Conservation (phyloP, 2,113 vertebrate genomes). For the Oryzias curvinotus region DNA sequence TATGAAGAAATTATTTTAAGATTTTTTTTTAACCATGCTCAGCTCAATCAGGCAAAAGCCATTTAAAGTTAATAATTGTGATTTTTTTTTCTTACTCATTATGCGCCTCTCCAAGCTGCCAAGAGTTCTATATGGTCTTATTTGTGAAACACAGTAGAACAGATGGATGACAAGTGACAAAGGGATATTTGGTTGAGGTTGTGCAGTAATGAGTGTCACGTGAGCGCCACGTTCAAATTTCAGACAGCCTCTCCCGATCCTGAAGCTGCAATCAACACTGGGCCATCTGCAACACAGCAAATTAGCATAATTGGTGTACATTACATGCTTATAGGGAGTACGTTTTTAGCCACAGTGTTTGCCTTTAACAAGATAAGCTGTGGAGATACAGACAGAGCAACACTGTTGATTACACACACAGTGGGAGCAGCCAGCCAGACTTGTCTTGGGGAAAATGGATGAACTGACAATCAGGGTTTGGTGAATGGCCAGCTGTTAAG, state of each 20-base stretch:
- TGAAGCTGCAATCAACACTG: slow-evolving; percentile 79
- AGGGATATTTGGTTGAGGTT: slow-evolving; percentile 68
- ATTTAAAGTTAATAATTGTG: slow-evolving; percentile 65
- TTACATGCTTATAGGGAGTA: slow-evolving; percentile 77
- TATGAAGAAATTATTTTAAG: too few relatives aligned
- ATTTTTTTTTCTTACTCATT: slow-evolving; percentile 42
- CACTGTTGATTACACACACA: slow-evolving; percentile 64
- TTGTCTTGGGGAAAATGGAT: slow-evolving; percentile 57
- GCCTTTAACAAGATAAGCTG: slow-evolving; percentile 65
- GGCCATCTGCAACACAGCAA: slow-evolving; percentile 78
- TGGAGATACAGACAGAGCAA: slow-evolving; percentile 52
- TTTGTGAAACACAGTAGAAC: slow-evolving; percentile 71
- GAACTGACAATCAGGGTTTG: slow-evolving; percentile 66
- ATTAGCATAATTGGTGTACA: slow-evolving; percentile 82
- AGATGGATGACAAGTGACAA: slow-evolving; percentile 73
- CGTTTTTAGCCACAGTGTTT: slow-evolving; percentile 68
- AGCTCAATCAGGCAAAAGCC: slow-evolving; percentile 43
- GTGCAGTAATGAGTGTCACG: slow-evolving; percentile 74
- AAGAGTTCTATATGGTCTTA: slow-evolving; percentile 43
- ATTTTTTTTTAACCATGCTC: not conserved
- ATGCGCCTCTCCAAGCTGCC: slow-evolving; percentile 51
- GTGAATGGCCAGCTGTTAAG: slow-evolving; percentile 74
- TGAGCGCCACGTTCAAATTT: slow-evolving; percentile 66
- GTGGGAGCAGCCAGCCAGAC: slow-evolving; percentile 44
- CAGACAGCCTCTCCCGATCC: slow-evolving; percentile 66